These are phyloP conservation scores for Cisticola juncidis DNA, from an alignment of 2,113 vertebrate species.

Conservation along the genomic window DNA sequence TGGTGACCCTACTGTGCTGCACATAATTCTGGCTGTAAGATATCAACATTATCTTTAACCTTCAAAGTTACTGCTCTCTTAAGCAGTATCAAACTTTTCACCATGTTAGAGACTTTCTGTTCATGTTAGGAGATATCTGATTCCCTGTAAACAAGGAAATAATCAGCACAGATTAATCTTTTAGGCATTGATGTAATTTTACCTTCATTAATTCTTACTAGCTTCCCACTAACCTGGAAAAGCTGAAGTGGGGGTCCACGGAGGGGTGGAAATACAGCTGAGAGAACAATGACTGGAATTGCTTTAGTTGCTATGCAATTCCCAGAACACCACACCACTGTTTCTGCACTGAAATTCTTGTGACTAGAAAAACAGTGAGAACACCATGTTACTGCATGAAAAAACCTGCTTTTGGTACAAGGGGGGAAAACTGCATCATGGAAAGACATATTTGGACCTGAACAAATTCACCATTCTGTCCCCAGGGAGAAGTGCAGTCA, in stretches of 20 bases:
- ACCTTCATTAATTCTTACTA: background rate
- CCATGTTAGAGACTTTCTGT: background rate
- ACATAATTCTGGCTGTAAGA: background rate
- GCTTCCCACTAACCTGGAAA: constrained; percentile 16
- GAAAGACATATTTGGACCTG: background rate
- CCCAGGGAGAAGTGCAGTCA: background rate
- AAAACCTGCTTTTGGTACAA: constrained; percentile 25
- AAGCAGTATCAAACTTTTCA: background rate
- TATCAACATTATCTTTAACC: background rate
- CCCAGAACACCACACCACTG: background rate
- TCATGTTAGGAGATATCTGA: background rate
- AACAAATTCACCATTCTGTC: constrained; percentile 20
- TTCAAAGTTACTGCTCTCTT: background rate
- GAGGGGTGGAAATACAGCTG: background rate
- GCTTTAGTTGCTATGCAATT: constrained; percentile 16
- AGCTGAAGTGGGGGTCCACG: background rate
- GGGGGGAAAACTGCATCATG: background rate
- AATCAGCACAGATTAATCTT: background rate
- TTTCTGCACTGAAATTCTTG: background rate
- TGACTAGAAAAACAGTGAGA: constrained; percentile 7
- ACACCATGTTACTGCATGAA: background rate
- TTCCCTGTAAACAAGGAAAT: background rate
- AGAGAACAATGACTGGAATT: constrained; percentile 28
- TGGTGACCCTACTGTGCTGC: background rate
- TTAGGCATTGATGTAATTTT: background rate